Evolutionary conservation across 2,888 invertebrate species (phyloP).

Genomic region (Timema cristinae): DNA sequence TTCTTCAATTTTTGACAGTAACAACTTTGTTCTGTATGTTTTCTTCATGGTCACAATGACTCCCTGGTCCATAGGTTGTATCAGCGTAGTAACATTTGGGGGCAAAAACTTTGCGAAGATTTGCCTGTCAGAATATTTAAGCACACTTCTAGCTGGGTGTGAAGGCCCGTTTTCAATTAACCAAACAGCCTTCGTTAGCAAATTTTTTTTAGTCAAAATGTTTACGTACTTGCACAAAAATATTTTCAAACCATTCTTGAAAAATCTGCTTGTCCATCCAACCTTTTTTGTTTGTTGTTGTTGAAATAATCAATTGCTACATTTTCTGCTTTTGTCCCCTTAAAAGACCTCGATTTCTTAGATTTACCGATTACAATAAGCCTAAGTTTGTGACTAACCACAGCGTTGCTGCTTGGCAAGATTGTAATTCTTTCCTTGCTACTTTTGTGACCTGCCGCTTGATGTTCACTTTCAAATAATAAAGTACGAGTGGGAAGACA

Average conservation of each 20-base stretch:
- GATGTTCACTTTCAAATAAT: too few relatives aligned
- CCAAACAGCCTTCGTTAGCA: not conserved
- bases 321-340: not conserved
- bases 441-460: too few relatives aligned
- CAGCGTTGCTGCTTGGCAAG: not conserved
- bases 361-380: constrained; percentile 1
- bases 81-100: too few relatives aligned
- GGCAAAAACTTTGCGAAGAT: not conserved
- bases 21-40: too few relatives aligned
- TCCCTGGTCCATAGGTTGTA: too few relatives aligned
- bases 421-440: constrained; percentile 1
- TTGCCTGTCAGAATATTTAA: not conserved
- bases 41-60: too few relatives aligned
- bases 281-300: not conserved
- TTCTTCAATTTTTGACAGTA: too few relatives aligned
- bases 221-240: not conserved
- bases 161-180: constrained; percentile 9
- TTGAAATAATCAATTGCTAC: not conserved
- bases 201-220: not conserved
- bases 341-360: not conserved
- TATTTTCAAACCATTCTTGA: not conserved
- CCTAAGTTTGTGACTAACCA: not conserved
- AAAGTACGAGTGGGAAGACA: too few relatives aligned
- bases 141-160: constrained; percentile 7
- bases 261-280: not conserved